Evolutionary conservation across 1,140 invertebrate genomes (phyloP).

Genomic region (Drosophila insularis): DNA sequence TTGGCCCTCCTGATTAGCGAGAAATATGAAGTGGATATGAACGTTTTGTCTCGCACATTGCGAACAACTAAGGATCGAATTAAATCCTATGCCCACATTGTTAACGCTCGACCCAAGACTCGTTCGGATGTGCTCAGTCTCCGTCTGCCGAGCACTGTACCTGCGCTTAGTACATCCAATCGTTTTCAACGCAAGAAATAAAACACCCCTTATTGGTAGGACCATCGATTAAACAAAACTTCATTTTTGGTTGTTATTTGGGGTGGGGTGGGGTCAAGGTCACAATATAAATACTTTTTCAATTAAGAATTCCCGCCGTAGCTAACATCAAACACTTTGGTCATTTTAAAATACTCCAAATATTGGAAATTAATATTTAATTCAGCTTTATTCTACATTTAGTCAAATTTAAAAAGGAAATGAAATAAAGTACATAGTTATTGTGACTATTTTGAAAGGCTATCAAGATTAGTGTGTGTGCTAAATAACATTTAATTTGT

Average conservation of each 20-base stretch:
- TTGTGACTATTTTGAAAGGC: constrained; percentile 1
- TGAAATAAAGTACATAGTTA: not conserved
- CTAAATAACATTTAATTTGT: not conserved
- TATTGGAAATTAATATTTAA: not conserved
- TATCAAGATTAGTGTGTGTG: not conserved
- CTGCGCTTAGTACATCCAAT: constrained; percentile 27
- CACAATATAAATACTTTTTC: not conserved
- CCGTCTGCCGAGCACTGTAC: constrained; percentile 68
- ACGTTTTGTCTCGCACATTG: constrained; percentile 53
- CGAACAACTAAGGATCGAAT: constrained; percentile 66
- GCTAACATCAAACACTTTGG: not conserved
- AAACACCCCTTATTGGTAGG: constrained; percentile 1
- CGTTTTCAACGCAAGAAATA: constrained; percentile 66
- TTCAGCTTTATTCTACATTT: not conserved
- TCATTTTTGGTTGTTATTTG: not conserved
- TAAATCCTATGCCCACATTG: constrained; percentile 69
- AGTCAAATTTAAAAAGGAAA: not conserved
- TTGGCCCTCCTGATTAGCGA: constrained; percentile 64
- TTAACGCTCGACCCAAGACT: constrained; percentile 63
- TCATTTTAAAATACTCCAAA: not conserved
- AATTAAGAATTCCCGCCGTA: not conserved
- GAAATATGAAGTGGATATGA: constrained; percentile 61
- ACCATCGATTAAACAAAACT: constrained; percentile 65
- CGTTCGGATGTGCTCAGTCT: constrained; percentile 55
- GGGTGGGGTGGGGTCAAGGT: constrained; percentile 14